A percentile compares a stretch with the other conserved stretches of the same genome.
Evolutionary conservation across 2,113 vertebrate genomes (phyloP).

Genomic region (Procavia capensis): DNA sequence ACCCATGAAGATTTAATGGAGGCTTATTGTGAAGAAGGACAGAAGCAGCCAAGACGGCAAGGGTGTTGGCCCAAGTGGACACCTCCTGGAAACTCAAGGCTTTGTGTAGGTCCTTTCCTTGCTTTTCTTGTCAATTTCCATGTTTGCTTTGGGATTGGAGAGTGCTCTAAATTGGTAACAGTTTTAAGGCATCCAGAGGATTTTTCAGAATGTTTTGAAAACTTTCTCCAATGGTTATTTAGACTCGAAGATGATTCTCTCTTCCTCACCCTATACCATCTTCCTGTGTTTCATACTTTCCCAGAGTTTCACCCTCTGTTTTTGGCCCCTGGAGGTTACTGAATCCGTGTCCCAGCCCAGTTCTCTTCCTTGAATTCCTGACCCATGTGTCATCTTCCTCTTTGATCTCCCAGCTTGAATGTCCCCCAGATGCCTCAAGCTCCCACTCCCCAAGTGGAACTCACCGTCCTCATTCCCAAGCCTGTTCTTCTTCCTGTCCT

Average conservation of each 20-base stretch:
- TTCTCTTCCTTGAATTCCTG: neutral
- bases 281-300: neutral
- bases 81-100: neutral
- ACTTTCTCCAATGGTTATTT: neutral
- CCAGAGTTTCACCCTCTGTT: neutral
- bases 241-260: neutral
- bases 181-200: neutral
- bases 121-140: neutral
- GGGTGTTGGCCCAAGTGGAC: neutral
- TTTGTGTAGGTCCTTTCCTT: neutral
- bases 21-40: neutral
- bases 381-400: neutral
- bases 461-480: neutral
- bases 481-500: neutral
- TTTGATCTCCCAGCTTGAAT: neutral
- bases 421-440: neutral
- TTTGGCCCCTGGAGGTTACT: neutral
- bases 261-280: neutral
- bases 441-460: neutral
- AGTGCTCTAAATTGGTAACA: neutral
- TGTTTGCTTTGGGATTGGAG: neutral
- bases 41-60: neutral
- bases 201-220: neutral
- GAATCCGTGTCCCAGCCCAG: neutral
- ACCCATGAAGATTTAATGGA: neutral